Conservation (phyloP, 1,140 invertebrate species). For the Holotrichia oblita region DNA sequence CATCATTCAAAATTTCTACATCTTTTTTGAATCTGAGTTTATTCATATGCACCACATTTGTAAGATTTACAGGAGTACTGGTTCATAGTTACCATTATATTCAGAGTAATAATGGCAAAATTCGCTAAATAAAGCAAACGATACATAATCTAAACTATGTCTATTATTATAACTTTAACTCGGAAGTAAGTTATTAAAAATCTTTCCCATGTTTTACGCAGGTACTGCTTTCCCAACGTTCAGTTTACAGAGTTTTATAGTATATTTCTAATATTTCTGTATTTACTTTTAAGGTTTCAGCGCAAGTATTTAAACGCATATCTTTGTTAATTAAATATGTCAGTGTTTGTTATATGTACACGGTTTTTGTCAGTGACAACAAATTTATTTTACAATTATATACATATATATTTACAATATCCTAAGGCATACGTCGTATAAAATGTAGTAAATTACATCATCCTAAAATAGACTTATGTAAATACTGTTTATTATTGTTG, state of each 20-base stretch:
- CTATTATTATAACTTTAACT: too few relatives aligned
- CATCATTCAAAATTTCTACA: too few relatives aligned
- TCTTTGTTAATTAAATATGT: neutral
- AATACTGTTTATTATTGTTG: conserved; percentile 23
- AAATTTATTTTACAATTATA: neutral
- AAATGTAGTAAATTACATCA: conserved; percentile 13
- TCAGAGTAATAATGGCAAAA: too few relatives aligned
- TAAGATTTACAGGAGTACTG: too few relatives aligned
- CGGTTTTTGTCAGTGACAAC: neutral
- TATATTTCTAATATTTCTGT: neutral
- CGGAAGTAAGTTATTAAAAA: too few relatives aligned
- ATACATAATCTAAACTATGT: too few relatives aligned
- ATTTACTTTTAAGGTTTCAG: neutral
- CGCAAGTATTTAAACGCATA: neutral
- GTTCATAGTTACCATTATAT: too few relatives aligned
- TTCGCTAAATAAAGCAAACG: too few relatives aligned
- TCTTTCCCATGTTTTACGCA: conserved; percentile 22
- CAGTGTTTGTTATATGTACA: neutral
- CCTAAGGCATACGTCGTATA: neutral
- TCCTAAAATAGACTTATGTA: neutral
- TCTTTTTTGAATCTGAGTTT: too few relatives aligned
- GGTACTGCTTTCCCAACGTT: neutral
- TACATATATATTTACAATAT: neutral
- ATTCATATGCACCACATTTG: too few relatives aligned
- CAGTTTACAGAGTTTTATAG: neutral